These are phyloP conservation scores for Frankliniella intonsa DNA, from an alignment of 2,888 invertebrate species.

Conservation along the genomic window DNA sequence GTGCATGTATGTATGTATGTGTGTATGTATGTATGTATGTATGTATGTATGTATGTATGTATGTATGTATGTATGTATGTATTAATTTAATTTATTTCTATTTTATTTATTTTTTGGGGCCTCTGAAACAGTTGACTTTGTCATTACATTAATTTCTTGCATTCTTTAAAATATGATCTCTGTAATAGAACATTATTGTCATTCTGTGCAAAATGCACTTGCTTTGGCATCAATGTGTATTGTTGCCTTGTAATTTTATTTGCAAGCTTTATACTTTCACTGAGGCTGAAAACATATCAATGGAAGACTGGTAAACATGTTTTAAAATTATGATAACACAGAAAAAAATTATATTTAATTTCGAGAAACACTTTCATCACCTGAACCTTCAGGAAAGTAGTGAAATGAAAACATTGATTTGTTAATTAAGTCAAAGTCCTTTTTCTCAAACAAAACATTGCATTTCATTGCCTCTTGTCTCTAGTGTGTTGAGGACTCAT, in stretches of 20 bases:
- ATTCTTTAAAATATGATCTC: neutral
- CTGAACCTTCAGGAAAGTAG: too few relatives aligned
- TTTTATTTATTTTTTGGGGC: neutral
- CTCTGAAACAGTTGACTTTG: neutral
- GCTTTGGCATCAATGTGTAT: neutral
- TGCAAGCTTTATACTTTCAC: neutral
- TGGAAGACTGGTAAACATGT: neutral
- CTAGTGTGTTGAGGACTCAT: neutral
- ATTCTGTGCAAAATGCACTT: neutral
- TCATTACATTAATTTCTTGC: neutral
- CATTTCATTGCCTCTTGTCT: neutral
- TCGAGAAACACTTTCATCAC: neutral
- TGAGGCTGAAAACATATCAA: neutral
- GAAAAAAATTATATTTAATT: neutral
- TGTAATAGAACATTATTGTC: neutral
- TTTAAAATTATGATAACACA: neutral
- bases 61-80: neutral
- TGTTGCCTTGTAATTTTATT: neutral
- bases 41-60: neutral
- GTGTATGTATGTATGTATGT: neutral
- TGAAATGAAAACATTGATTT: neutral
- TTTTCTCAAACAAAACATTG: neutral
- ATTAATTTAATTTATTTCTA: neutral
- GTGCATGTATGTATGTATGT: neutral
- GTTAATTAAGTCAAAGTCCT: neutral